phyloP scores from a whole-genome alignment of 2,113 vertebrate genomes.

The Oplegnathus fasciatus region DNA sequence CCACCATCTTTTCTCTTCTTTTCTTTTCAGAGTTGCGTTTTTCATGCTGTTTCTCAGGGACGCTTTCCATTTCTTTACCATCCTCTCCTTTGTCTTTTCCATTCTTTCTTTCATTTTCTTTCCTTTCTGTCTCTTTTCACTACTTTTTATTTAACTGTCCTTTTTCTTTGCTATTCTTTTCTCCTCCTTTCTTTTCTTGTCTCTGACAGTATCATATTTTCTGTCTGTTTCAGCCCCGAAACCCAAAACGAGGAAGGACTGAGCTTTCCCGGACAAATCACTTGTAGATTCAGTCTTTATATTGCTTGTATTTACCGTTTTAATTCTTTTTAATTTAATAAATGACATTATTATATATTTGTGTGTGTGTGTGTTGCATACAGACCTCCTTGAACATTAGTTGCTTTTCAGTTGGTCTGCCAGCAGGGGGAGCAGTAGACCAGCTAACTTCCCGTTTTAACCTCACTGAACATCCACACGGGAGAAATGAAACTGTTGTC shows the following conservation, averaged over 20 bases:
- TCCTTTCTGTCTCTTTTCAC: not conserved
- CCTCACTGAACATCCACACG: not conserved
- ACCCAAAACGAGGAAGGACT: constrained; percentile 91
- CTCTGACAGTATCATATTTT: not conserved
- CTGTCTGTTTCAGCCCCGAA: constrained; percentile 88
- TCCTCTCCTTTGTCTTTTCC: no score
- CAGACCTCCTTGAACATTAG: not conserved
- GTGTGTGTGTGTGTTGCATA: not conserved
- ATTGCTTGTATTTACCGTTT: not conserved
- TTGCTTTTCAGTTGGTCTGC: not conserved
- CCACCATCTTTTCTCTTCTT: not conserved
- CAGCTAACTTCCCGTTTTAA: not conserved
- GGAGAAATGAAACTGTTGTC: not conserved
- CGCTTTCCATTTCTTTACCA: not conserved
- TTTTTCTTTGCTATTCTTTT: not conserved
- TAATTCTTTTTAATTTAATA: constrained; percentile 25
- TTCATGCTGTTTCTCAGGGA: not conserved
- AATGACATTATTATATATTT: not conserved
- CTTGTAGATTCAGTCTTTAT: not conserved
- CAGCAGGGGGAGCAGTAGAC: constrained; percentile 42
- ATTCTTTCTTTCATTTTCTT: not conserved
- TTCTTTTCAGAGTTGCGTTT: not conserved
- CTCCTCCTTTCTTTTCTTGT: no score
- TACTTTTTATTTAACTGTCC: no score
- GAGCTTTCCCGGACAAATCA: not conserved